Conservation (phyloP, 2,797 vertebrate genomes). For the Xenops minutus region DNA sequence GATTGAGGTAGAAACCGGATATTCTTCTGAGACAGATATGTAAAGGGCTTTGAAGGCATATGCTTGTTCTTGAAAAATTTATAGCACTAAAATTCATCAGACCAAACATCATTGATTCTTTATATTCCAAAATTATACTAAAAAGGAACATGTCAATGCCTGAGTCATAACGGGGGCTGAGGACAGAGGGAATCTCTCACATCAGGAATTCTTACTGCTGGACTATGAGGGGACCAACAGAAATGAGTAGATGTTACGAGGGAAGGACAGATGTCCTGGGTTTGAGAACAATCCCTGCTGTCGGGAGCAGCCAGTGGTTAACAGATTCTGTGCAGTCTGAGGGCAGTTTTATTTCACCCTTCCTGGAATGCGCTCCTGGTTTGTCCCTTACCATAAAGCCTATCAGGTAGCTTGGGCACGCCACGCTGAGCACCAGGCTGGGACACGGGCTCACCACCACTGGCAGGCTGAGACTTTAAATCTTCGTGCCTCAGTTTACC, state of each 20-base stretch:
- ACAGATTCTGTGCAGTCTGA: not conserved
- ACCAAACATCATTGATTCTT: not conserved
- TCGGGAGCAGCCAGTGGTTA: not conserved
- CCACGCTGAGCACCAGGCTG: not conserved
- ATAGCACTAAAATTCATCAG: not conserved
- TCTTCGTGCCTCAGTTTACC: conserved; percentile 15
- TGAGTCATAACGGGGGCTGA: not conserved
- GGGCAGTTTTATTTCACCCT: not conserved
- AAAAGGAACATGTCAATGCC: not conserved
- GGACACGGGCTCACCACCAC: not conserved
- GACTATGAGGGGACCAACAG: not conserved
- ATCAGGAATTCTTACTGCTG: not conserved
- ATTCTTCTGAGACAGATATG: not conserved
- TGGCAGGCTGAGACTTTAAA: not conserved
- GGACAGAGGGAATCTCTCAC: not conserved
- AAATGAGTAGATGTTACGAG: not conserved
- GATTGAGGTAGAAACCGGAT: not conserved
- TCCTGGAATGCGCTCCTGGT: not conserved
- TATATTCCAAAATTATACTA: not conserved
- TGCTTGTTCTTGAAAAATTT: not conserved
- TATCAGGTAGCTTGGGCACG: not conserved
- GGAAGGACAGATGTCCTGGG: not conserved
- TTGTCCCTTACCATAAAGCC: not conserved
- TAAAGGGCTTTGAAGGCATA: not conserved
- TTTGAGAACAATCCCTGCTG: not conserved